These are phyloP conservation scores for Thaleichthys pacificus DNA, from an alignment of 2,797 vertebrate genomes.

Conservation along the genomic window DNA sequence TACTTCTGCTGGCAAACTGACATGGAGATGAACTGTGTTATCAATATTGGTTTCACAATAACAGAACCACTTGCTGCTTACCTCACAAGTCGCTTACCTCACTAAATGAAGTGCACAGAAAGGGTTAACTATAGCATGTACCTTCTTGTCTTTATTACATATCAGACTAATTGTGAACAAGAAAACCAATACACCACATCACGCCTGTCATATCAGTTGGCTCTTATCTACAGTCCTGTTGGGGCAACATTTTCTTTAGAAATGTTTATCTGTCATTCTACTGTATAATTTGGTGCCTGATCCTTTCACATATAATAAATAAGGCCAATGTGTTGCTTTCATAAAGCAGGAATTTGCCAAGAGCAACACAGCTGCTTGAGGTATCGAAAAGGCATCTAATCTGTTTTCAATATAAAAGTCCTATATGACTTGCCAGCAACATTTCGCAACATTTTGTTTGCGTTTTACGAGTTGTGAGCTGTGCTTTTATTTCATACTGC, in stretches of 20 bases:
- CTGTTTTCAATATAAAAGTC: background rate
- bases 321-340: conserved; percentile 16
- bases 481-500: background rate
- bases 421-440: background rate
- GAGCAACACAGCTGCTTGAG: conserved; percentile 39
- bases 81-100: too few species aligned
- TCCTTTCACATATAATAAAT: conserved; percentile 11
- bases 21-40: background rate
- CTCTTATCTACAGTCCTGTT: conserved; percentile 24
- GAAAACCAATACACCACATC: conserved; percentile 19
- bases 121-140: conserved; percentile 7
- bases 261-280: conserved; percentile 26
- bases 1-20: background rate
- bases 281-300: conserved; percentile 9
- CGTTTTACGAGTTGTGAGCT: background rate
- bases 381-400: conserved; percentile 26
- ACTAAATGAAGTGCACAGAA: background rate
- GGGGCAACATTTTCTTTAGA: conserved; percentile 9
- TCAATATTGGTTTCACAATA: background rate
- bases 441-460: background rate
- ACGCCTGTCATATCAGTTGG: conserved; percentile 26
- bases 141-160: conserved; percentile 1
- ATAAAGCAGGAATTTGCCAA: conserved; percentile 34
- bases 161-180: background rate
- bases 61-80: background rate